phyloP scores from a whole-genome alignment of 2,888 invertebrate species.

The Stenoptilia bipunctidactyla region DNA sequence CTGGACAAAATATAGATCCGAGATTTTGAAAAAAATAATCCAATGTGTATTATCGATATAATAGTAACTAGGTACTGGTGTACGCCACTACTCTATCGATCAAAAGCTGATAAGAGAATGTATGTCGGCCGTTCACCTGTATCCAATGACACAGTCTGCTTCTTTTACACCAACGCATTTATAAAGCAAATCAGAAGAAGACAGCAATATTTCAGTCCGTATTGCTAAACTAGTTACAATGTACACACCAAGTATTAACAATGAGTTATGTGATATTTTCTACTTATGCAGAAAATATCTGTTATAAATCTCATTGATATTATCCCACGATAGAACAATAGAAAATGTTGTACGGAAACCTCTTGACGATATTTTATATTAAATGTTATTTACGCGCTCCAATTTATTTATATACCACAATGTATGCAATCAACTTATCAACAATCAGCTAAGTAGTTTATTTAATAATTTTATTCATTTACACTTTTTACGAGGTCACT shows the following conservation, averaged over 20 bases:
- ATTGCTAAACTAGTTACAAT: slow-evolving; percentile 18
- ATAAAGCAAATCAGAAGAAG: slow-evolving; percentile 11
- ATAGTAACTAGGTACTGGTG: too few relatives aligned
- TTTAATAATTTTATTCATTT: too few relatives aligned
- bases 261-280: slow-evolving; percentile 39
- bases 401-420: not conserved
- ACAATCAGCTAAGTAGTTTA: too few relatives aligned
- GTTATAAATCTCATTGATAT: slow-evolving; percentile 33
- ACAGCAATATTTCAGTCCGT: slow-evolving; percentile 21
- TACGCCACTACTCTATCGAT: slow-evolving; percentile 41
- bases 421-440: too few relatives aligned
- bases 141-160: slow-evolving; percentile 49
- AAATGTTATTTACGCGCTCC: not conserved
- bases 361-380: slow-evolving; percentile 2
- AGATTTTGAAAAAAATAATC: slow-evolving; percentile 11
- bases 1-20: too few relatives aligned
- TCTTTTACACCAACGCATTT: slow-evolving; percentile 22
- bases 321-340: slow-evolving; percentile 27
- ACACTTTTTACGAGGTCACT: too few relatives aligned
- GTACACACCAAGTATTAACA: slow-evolving; percentile 34
- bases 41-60: too few relatives aligned
- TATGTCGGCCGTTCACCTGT: slow-evolving; percentile 66
- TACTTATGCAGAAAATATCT: slow-evolving; percentile 38
- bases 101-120: slow-evolving; percentile 59
- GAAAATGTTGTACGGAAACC: slow-evolving; percentile 21